Percentiles rank a stretch among this genome's conserved stretches.
phyloP scores from a whole-genome alignment of 1,140 invertebrate genomes.

The Panagrolaimus sp. region DNA sequence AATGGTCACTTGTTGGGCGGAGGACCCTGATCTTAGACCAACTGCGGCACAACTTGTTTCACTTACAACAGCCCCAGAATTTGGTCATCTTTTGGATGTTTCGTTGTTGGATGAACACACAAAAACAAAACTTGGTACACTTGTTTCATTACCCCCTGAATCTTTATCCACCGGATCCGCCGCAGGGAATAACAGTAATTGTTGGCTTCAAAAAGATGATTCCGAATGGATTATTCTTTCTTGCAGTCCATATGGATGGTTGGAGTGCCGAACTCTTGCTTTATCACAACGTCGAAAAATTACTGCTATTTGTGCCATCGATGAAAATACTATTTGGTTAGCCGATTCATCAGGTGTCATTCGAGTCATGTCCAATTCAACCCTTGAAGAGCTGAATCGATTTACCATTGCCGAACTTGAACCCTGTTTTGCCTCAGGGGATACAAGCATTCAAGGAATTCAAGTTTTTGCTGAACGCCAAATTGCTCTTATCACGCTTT shows the following conservation, averaged over 20 bases:
- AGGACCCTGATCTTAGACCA: constrained; percentile 77
- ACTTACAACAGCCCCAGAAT: constrained; percentile 83
- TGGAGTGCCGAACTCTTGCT: background rate
- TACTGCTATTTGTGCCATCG: background rate
- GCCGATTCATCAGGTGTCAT: background rate
- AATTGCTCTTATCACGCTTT: constrained; percentile 20
- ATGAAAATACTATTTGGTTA: background rate
- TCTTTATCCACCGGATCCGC: background rate
- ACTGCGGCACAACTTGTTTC: constrained; percentile 86
- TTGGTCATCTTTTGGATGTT: constrained; percentile 78
- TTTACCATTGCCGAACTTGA: background rate
- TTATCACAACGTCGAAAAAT: background rate
- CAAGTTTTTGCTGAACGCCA: constrained; percentile 20
- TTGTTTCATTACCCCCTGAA: constrained; percentile 10
- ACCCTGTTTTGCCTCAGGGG: background rate
- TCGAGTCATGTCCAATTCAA: background rate
- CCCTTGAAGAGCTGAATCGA: background rate
- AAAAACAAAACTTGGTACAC: constrained; percentile 5
- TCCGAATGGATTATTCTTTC: background rate
- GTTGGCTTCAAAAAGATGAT: constrained; percentile 4
- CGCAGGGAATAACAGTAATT: background rate
- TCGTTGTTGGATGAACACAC: constrained; percentile 61
- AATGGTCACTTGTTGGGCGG: constrained; percentile 91
- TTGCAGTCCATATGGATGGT: constrained; percentile 2
- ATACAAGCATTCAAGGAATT: constrained; percentile 1